Conservation (phyloP, 2,113 vertebrate genomes). For the Dermatemys mawii region DNA sequence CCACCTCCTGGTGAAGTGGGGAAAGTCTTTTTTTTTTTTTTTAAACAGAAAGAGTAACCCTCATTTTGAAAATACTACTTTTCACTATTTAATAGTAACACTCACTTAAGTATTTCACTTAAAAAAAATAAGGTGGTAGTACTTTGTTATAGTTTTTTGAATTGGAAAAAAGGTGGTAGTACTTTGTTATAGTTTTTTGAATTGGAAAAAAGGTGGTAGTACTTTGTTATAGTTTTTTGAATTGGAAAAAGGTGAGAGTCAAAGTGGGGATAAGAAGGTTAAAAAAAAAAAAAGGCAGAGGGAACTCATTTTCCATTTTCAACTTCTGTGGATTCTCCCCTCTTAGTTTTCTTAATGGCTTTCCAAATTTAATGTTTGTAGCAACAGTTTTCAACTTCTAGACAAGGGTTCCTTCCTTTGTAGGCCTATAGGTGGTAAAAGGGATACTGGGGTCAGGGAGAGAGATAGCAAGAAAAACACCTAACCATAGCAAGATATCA, state of each 20-base stretch:
- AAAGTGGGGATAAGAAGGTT: not conserved
- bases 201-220: too few relatives aligned
- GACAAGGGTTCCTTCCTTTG: not conserved
- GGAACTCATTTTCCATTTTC: not conserved
- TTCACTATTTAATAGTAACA: too few relatives aligned
- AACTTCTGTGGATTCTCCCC: not conserved
- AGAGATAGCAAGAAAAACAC: accelerated
- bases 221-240: not conserved
- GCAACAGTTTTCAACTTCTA: not conserved
- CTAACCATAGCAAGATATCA: not conserved
- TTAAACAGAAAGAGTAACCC: too few relatives aligned
- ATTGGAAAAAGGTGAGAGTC: not conserved
- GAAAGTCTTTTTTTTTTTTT: too few relatives aligned
- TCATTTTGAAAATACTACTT: too few relatives aligned
- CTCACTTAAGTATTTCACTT: not conserved
- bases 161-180: not conserved
- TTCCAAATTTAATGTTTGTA: not conserved
- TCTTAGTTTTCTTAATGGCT: not conserved
- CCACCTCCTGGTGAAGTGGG: too few relatives aligned
- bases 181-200: not conserved
- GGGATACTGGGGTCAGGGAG: not conserved
- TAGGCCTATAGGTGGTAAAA: not conserved
- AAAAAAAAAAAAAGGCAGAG: not conserved
- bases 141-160: not conserved
- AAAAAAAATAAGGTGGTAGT: too few relatives aligned